phyloP scores from a whole-genome alignment of 2,888 invertebrate genomes.

The Tachina grossa region DNA sequence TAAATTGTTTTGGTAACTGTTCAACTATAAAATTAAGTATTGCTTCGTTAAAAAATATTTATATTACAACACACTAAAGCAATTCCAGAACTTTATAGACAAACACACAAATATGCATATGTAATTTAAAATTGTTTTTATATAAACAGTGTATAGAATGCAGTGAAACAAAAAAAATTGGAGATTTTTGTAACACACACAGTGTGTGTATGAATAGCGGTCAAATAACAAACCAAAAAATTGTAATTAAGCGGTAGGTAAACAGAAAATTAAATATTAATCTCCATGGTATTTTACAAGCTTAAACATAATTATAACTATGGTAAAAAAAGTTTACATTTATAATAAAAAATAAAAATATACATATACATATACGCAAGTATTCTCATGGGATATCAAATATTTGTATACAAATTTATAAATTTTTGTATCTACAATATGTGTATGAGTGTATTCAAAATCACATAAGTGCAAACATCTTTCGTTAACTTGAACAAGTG shows the following conservation, averaged over 20 bases:
- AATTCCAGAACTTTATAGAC: neutral
- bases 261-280: conserved; percentile 76
- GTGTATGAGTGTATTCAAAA: neutral
- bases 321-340: conserved; percentile 8
- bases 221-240: conserved; percentile 73
- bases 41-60: conserved; percentile 29
- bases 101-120: neutral
- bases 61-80: neutral
- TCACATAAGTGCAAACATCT: too few species aligned
- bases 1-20: conserved; percentile 57
- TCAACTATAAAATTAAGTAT: conserved; percentile 67
- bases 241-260: conserved; percentile 75
- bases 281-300: conserved; percentile 72
- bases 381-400: neutral
- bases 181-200: conserved; percentile 41
- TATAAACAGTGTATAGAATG: neutral
- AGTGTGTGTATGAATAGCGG: conserved; percentile 61
- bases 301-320: conserved; percentile 73
- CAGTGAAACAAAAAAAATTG: conserved; percentile 2
- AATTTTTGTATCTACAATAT: neutral
- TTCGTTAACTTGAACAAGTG: too few species aligned
- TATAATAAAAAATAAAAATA: conserved; percentile 4
- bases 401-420: neutral
- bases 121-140: conserved; percentile 3
- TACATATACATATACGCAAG: neutral